These are phyloP conservation scores for Vanessa cardui DNA, from an alignment of 2,888 invertebrate genomes.

Conservation along the genomic window DNA sequence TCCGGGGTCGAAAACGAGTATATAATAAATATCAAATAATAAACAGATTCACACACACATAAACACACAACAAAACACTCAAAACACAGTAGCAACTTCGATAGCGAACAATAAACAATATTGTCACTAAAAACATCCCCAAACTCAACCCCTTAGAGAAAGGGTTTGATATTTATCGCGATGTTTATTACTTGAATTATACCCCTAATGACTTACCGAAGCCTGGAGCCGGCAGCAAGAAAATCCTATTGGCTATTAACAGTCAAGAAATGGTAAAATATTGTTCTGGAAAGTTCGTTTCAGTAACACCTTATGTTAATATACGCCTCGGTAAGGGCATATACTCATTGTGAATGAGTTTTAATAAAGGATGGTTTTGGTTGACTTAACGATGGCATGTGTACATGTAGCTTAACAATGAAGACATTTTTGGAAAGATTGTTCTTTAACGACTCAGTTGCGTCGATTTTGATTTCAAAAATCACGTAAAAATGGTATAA, in stretches of 20 bases:
- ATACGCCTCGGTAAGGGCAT: neutral
- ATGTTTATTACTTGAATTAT: conserved; percentile 83
- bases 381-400: too few species aligned
- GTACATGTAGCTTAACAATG: too few species aligned
- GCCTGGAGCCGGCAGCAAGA: conserved; percentile 62
- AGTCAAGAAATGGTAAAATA: conserved; percentile 76
- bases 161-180: conserved; percentile 80
- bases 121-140: conserved; percentile 46
- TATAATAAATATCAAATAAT: neutral
- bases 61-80: neutral
- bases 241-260: conserved; percentile 82
- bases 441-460: too few species aligned
- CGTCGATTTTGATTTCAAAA: too few species aligned
- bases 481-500: too few species aligned
- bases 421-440: too few species aligned
- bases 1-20: neutral
- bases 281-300: conserved; percentile 43
- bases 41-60: neutral
- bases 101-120: conserved; percentile 32
- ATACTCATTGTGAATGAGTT: neutral
- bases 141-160: conserved; percentile 63
- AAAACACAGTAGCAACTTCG: conserved; percentile 27
- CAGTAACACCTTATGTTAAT: conserved; percentile 34
- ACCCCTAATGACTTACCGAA: conserved; percentile 81
- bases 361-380: too few species aligned